These are phyloP conservation scores for Tenebrio molitor DNA, from an alignment of 1,140 invertebrate species.

Conservation along the genomic window DNA sequence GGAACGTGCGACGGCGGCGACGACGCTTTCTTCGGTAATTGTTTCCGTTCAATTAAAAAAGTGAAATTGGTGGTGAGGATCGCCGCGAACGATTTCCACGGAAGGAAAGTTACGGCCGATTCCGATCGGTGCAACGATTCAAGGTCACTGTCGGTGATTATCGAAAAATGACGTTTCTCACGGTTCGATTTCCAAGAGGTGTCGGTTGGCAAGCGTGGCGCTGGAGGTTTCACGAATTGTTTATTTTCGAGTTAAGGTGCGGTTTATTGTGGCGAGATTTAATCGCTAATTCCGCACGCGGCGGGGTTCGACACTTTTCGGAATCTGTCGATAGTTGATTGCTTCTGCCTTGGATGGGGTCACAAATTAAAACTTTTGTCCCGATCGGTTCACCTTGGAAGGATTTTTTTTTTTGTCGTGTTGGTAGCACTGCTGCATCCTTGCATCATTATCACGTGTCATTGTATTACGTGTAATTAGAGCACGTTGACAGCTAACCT, in stretches of 20 bases:
- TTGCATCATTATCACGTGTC: no score
- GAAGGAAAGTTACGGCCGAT: constrained; percentile 9
- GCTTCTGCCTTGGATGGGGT: no score
- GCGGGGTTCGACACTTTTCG: no score
- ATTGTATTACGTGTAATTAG: no score
- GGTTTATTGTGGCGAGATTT: constrained; percentile 1
- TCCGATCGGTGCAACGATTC: neutral
- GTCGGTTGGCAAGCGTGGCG: constrained; percentile 5
- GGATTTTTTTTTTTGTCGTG: no score
- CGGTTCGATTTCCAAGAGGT: constrained; percentile 5
- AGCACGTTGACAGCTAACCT: no score
- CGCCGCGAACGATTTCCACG: constrained; percentile 2
- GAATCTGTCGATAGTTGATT: no score
- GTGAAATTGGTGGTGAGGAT: constrained; percentile 12
- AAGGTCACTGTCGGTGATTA: constrained; percentile 20
- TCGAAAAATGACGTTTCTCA: constrained; percentile 16
- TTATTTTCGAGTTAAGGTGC: constrained; percentile 13
- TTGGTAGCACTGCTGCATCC: no score
- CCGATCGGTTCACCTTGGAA: no score
- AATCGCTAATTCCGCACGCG: no score
- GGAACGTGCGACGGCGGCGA: neutral
- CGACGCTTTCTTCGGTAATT: constrained; percentile 20
- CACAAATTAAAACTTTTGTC: no score
- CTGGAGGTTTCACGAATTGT: neutral
- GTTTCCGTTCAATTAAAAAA: constrained; percentile 38